phyloP scores from a whole-genome alignment of 2,113 vertebrate species.

The Acinonyx jubatus region DNA sequence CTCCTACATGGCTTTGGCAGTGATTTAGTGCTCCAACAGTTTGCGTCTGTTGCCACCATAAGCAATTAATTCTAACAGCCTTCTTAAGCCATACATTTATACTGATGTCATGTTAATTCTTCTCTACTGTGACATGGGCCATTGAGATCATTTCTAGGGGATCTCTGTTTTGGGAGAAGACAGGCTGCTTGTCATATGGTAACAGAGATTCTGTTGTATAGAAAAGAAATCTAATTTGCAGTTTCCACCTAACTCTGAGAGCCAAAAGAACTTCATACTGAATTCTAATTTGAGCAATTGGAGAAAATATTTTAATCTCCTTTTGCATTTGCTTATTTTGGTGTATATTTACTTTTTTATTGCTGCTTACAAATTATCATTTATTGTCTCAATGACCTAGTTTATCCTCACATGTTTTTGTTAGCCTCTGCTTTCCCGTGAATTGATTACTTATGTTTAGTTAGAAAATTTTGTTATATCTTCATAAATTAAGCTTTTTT shows the following conservation, averaged over 20 bases:
- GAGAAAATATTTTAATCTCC: conserved; percentile 41
- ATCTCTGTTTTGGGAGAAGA: conserved; percentile 56
- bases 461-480: not conserved
- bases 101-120: conserved; percentile 28
- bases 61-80: conserved; percentile 8
- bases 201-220: conserved; percentile 60
- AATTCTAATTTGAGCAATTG: conserved; percentile 13
- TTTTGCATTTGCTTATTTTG: conserved; percentile 46
- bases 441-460: not conserved
- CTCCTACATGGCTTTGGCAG: not conserved
- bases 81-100: conserved; percentile 23
- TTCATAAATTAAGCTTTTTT: conserved; percentile 42
- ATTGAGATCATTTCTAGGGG: conserved; percentile 28
- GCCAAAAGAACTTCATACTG: not conserved
- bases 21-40: not conserved
- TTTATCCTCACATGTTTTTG: conserved; percentile 42
- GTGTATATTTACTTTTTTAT: conserved; percentile 9
- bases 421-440: not conserved
- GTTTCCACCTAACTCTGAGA: not conserved
- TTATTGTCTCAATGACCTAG: conserved; percentile 1
- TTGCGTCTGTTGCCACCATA: not conserved
- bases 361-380: not conserved
- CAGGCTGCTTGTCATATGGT: conserved; percentile 33
- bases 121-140: conserved; percentile 18
- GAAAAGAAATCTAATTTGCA: conserved; percentile 31